Base-by-base conservation (phyloP, 2,113 vertebrate species). In the Apteryx mantelli region DNA sequence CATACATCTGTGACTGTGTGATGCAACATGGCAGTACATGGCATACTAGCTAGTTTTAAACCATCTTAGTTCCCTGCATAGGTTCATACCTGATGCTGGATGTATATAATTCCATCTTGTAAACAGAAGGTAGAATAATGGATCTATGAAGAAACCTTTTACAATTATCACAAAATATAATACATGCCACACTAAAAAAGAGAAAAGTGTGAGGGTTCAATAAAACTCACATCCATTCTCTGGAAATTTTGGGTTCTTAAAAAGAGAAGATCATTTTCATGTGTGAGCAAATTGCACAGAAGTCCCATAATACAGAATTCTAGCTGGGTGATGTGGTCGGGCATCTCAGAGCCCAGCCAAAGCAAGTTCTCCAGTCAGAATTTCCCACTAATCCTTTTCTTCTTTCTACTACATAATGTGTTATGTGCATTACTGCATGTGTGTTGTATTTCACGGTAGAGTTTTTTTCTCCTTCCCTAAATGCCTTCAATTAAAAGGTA, bases 401-500 rank as follows among this genome's bases (percentile, higher is more conserved):
- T 14, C 3, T 80, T 1, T 70, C 21, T 63, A 66, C 32, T 80
- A 38, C 1, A 2, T 50, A 11, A 25, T 63, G 9, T 48, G 18
- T 48, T 48, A 48, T 20, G 46, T 48, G 46, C 46, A 48, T 48
- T 48, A 48, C 46, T 48, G 46, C 18, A 53, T 38, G 7, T 4
- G 34, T 20, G 9, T 32, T 26, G 56, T 12, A 3, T 1, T 56
- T 71, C 50, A 66, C 4, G 13, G 8, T 28, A 50, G 0, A 0
- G 28, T 46, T 68, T 68, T 40, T 46, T 68, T 30, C 42, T 17
- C 21, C 28, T 36, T 50, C 17, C 50, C 48, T 71, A 71, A 52
- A 71, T 52, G 34, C 24, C 48, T 71, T 71, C 18, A 52, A 19
- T 17, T n/a, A 36, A 52, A 36, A 52, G 22, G 25, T 24, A 84